Base-by-base conservation (phyloP, 2,888 invertebrate genomes). In the Orchesellides sinensis region DNA sequence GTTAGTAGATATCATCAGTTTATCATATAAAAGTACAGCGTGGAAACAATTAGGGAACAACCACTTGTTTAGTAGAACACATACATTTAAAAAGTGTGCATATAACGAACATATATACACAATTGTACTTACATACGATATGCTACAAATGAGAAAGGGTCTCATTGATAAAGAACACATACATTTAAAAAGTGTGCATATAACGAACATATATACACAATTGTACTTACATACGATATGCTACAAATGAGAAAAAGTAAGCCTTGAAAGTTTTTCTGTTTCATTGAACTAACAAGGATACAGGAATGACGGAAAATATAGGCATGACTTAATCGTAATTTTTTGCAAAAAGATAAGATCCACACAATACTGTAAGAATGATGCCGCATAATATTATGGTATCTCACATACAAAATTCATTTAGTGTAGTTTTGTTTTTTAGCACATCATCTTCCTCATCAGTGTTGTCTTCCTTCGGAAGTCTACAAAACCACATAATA, bases 261-360 rank as follows among this genome's bases (percentile, higher is more conserved):
- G 40, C 63, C 74, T 74, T 63, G 65, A 80, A 68, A 29, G 23
- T 54, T 80, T 74, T 80, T 80, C 66, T 73, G 45, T 29, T 63
- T 14, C 61, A 65, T 65, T 35, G 54, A 27, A 65, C 40, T 21
- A 65, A 80, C 29, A 73, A 65, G 70, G 69, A 80, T 72, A 17
- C 40, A 59, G 2, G 45, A 65, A 17, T 21, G 35, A 54, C 47
- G 65, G 65, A 80, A 80, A 80, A 72, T 72, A 80, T 73, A 73
- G 80, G 68, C 59, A 73, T 80, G 80, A 73, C 80, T 73, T 78
- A 79, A 79, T 52, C 63, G 72, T 52, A 47, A 45, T 72, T 59
- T 72, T 10, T 14, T 77, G 65, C 40, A 40, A n/a, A n/a, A n/a
- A n/a, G n/a, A n/a, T n/a, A n/a, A n/a, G n/a, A n/a, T n/a, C n/a